These are phyloP conservation scores for Thryonomys swinderianus DNA, from an alignment of 2,113 vertebrate species.

Conservation along the genomic window DNA sequence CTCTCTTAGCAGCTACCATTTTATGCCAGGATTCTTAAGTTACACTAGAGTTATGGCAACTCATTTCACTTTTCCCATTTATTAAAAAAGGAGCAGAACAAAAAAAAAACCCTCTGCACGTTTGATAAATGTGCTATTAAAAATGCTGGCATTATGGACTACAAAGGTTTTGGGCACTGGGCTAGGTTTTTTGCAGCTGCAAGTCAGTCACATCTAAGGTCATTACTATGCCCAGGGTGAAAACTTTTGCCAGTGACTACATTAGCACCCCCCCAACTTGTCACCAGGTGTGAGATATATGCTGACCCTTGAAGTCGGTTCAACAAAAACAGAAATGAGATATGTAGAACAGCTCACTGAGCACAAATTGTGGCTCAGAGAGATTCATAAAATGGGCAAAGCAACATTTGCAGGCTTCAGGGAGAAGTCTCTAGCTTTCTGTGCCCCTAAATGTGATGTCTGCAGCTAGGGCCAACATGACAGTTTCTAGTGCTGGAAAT, in stretches of 20 bases:
- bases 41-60: not conserved
- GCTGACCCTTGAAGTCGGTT: constrained; percentile 64
- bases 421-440: not conserved
- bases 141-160: constrained; percentile 26
- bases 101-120: not conserved
- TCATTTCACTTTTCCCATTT: constrained; percentile 53
- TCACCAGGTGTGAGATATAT: constrained; percentile 65
- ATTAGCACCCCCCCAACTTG: constrained; percentile 51
- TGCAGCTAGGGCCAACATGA: not conserved
- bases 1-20: not conserved
- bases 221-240: constrained; percentile 45
- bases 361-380: constrained; percentile 24
- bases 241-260: constrained; percentile 55
- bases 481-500: not conserved
- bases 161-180: not conserved
- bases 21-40: constrained; percentile 61
- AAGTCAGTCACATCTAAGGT: constrained; percentile 50
- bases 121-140: constrained; percentile 66
- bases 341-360: constrained; percentile 57
- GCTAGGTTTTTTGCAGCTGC: constrained; percentile 37
- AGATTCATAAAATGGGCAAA: constrained; percentile 25
- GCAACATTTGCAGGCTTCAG: not conserved
- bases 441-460: not conserved
- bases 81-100: constrained; percentile 56
- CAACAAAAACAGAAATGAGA: constrained; percentile 69